These are phyloP conservation scores for Dorcus parallelipipedus DNA, from an alignment of 2,888 invertebrate species.

Conservation along the genomic window DNA sequence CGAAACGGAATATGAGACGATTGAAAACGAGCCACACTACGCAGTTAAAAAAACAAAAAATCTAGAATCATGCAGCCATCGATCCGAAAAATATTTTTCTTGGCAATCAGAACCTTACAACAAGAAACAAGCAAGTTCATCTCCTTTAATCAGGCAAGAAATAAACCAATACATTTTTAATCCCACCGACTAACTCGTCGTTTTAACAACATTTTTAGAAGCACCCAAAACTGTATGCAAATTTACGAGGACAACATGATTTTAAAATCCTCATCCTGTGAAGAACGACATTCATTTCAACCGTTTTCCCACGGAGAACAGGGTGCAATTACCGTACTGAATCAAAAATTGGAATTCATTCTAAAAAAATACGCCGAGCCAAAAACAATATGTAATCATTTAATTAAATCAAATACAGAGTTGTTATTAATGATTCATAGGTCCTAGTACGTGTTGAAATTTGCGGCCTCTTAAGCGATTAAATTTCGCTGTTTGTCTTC, in stretches of 20 bases:
- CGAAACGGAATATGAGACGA: conserved; percentile 24
- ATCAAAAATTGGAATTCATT: conserved; percentile 20
- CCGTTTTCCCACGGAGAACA: conserved; percentile 30
- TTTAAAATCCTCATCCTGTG: conserved; percentile 19
- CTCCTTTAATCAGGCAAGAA: conserved; percentile 22
- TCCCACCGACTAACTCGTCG: not conserved
- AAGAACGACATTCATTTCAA: conserved; percentile 26
- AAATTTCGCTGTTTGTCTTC: no score
- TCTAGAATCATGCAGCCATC: conserved; percentile 26
- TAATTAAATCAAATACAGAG: not conserved
- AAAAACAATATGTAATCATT: not conserved
- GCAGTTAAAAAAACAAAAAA: conserved; percentile 25
- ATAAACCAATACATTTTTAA: not conserved
- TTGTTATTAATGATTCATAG: no score
- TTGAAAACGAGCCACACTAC: conserved; percentile 2
- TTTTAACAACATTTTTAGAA: conserved; percentile 19
- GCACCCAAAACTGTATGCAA: conserved; percentile 23
- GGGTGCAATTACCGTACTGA: conserved; percentile 23
- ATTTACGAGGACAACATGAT: conserved; percentile 17
- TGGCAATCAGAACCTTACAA: conserved; percentile 27
- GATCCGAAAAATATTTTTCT: conserved; percentile 24
- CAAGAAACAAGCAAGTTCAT: conserved; percentile 15
- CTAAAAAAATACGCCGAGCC: not conserved
- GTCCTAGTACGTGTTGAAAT: no score
- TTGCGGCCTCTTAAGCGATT: no score